Evolutionary conservation across 2,888 invertebrate genomes (phyloP), one percentile per base, ranked within the genome.

Genomic region (Trichopria drosophilae): DNA sequence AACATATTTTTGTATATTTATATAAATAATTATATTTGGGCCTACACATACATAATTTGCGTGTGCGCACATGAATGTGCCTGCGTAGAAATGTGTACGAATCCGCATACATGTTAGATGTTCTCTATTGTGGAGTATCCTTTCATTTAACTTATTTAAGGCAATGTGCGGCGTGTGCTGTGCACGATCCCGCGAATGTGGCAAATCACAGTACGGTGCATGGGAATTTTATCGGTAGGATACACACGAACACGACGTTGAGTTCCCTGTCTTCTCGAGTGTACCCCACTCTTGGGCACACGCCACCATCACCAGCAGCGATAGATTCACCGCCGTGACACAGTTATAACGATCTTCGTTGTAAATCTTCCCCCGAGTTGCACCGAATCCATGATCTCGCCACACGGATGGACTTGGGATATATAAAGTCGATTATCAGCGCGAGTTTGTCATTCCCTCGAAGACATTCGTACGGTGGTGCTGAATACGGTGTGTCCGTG

Each of bases 371-470:
- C 60, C 66, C 58, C 42, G 62, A 60, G 61, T 68, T 73, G 68
- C 68, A 70, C 71, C 68, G 70, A 73, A 74, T 69, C 72, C 73
- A 64, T 71, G 71, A 73, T 73, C 72, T 66, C 68, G 68, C 68
- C 69, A 72, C 66, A 62, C 65, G 69, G 69, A 69, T 69, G 65
- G 67, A 63, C 61, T 63, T 65, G 61, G 64, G 63, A 72, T 74
- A 74, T 74, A 74, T 73, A 73, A 73, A 70, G 68, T 69, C 72
- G 68, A 72, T 69, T 71, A 66, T 61, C 63, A 51, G 51, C 63
- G 61, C 53, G 61, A 63, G 64, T 71, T 72, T 72, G 71, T 72
- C 72, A 74, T 74, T 74, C 73, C 64, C 71, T 65, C 67, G 58
- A 66, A 63, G 66, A 67, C 67, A 66, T 66, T 67, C 63, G 68